Evolutionary conservation across 2,113 vertebrate species (phyloP), one percentile per base, ranked within the genome.

Genomic region (Pelvicachromis taeniatus): DNA sequence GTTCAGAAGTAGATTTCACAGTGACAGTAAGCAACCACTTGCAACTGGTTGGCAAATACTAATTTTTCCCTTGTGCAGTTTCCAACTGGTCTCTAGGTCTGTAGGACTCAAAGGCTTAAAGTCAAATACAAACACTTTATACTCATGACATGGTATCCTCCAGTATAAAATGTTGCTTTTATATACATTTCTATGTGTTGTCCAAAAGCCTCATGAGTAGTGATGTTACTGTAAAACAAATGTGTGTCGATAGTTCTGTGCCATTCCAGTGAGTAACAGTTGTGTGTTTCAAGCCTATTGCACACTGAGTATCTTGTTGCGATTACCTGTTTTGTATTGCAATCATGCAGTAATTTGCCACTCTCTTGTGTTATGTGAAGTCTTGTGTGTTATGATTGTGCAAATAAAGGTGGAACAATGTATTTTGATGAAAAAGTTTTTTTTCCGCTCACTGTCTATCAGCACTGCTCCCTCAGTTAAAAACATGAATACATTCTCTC

Each of bases 331-430:
- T 65, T 7, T 21, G 6, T 40, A 19, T 12, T 23, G 59, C 21
- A 23, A 26, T 2, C 21, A 42, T 26, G 9, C 12, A 70, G 38
- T 42, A 16, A 16, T 48, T 31, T 80, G 45, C 45, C 26, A 31
- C 19, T 77, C 17, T 65, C 38, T 75, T 55, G 7, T 78, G 70
- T 53, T 50, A 11, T 52, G 45, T 83, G 7, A 63, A 63, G 19
- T 73, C n/a, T 48, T 31, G 10, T n/a, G n/a, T n/a, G n/a, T n/a
- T 19, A 54, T 68, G 8, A 54, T 81, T 19, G 16, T 82, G 55
- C 45, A 63, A 82, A 87, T 82, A 89, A 89, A 89, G 68, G 38
- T 82, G 80, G 33, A 23, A 68, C 19, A n/a, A 16, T 79, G 45
- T 35, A 48, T 55, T 45, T 40, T 2, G 6, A 7, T 52, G 26